Percentiles rank a stretch among this genome's conserved stretches.
Evolutionary conservation across 2,113 vertebrate genomes (phyloP).

Genomic region (Orcinus orca): DNA sequence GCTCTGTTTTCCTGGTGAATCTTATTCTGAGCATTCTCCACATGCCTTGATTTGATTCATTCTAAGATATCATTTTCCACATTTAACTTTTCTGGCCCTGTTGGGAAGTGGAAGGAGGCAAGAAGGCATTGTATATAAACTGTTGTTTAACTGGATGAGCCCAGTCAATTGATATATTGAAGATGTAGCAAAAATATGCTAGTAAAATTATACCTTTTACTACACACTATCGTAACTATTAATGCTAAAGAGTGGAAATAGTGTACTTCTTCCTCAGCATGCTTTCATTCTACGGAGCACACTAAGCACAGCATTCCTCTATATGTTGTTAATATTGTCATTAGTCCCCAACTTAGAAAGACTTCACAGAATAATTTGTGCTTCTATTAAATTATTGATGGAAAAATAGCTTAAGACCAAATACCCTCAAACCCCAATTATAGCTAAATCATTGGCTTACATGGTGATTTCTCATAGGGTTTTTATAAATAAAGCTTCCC

Average conservation of each 20-base stretch:
- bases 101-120: neutral
- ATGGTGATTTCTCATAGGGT: neutral
- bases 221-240: neutral
- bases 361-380: slow-evolving; percentile 9
- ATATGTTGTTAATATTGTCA: neutral
- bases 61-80: neutral
- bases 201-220: neutral
- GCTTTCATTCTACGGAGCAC: neutral
- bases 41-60: neutral
- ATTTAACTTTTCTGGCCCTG: neutral
- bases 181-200: neutral
- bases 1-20: neutral
- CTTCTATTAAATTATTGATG: neutral
- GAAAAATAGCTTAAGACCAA: neutral
- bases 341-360: neutral
- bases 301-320: neutral
- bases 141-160: neutral
- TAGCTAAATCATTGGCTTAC: neutral
- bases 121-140: neutral
- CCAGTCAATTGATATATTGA: neutral
- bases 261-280: neutral
- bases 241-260: neutral
- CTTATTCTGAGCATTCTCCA: neutral
- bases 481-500: neutral
- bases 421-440: neutral